A percentile compares a stretch with the other conserved stretches of the same genome.
These are phyloP conservation scores for Lamproptera curius DNA, from an alignment of 2,888 invertebrate species.

Conservation along the genomic window DNA sequence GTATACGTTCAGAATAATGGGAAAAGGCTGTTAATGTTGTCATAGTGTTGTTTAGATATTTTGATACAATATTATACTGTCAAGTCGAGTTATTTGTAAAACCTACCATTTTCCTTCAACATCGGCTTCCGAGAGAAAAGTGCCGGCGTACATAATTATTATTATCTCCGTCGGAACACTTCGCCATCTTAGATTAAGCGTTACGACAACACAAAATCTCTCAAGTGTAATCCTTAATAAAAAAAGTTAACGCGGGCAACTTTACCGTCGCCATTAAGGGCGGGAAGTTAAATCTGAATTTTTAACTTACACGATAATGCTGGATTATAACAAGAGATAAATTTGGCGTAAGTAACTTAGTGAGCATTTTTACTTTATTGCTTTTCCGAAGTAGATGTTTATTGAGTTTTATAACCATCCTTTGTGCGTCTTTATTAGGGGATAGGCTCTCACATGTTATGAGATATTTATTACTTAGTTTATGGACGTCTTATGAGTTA, in stretches of 20 bases:
- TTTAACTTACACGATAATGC: slow-evolving; percentile 41
- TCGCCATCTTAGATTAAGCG: background rate
- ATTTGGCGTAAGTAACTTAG: slow-evolving; percentile 17
- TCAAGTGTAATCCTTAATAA: slow-evolving; percentile 9
- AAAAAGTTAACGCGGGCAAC: slow-evolving; percentile 10
- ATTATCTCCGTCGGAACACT: too few species aligned
- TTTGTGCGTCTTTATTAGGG: slow-evolving; percentile 1
- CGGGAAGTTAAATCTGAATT: slow-evolving; percentile 40
- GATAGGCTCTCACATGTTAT: background rate
- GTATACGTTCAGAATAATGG: too few species aligned
- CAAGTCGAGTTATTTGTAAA: too few species aligned
- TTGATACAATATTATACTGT: too few species aligned
- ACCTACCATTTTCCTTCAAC: too few species aligned
- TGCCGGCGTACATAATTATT: too few species aligned
- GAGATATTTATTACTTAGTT: background rate
- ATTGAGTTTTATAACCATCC: slow-evolving; percentile 6
- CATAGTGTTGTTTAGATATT: too few species aligned
- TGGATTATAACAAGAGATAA: slow-evolving; percentile 37
- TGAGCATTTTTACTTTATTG: slow-evolving; percentile 14
- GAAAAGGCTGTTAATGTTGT: too few species aligned
- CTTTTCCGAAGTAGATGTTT: slow-evolving; percentile 10
- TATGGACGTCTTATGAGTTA: background rate
- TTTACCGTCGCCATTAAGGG: slow-evolving; percentile 19
- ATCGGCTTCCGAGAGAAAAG: too few species aligned
- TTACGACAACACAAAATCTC: slow-evolving; percentile 4